phyloP scores from a whole-genome alignment of 2,113 vertebrate species.

The Etia nguti region DNA sequence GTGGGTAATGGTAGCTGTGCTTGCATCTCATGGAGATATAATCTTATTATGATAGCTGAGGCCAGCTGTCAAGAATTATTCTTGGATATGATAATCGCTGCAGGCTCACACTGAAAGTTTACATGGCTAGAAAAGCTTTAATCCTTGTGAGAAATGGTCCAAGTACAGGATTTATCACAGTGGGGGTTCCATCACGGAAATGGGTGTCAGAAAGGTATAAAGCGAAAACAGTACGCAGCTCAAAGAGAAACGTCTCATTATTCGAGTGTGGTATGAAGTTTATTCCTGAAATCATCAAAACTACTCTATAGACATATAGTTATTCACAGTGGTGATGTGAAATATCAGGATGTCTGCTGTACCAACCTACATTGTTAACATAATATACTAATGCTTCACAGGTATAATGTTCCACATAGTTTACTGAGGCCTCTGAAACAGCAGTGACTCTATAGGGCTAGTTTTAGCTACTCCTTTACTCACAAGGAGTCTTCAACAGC shows the following conservation, averaged over 20 bases:
- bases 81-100: conserved; percentile 30
- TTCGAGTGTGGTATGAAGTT: not conserved
- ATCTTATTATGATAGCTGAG: conserved; percentile 22
- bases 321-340: not conserved
- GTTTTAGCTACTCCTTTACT: not conserved
- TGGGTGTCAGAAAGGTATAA: not conserved
- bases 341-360: not conserved
- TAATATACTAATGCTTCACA: not conserved
- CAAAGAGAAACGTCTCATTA: not conserved
- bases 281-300: not conserved
- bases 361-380: not conserved
- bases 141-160: conserved; percentile 20
- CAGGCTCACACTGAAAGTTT: not conserved
- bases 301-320: not conserved
- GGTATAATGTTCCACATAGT: not conserved
- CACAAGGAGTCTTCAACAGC: not conserved
- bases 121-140: not conserved
- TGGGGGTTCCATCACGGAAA: not conserved
- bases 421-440: not conserved
- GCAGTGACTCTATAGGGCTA: not conserved
- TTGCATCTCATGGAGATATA: conserved; percentile 25
- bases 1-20: not conserved
- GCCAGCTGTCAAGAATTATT: conserved; percentile 30
- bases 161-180: not conserved
- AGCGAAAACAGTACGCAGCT: not conserved